Evolutionary conservation across 2,888 invertebrate genomes (phyloP), one percentile per base, ranked within the genome.

Genomic region (Xestia sexstrigata): DNA sequence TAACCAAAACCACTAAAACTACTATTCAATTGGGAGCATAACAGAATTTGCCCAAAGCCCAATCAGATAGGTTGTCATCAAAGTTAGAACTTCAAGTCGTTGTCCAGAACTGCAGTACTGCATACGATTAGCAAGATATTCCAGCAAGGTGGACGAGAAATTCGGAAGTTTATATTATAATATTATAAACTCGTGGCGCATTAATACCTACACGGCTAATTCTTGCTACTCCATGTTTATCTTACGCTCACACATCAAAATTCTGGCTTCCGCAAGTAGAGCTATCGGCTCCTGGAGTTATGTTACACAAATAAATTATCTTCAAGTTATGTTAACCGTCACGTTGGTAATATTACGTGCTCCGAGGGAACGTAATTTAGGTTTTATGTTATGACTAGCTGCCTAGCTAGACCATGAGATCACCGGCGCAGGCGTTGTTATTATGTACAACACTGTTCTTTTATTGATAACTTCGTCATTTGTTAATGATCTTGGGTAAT

Each of bases 321-420:
- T 76, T 42, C 35, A 67, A 81, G 78, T 83, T 80, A 76, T 78
- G 76, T 77, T 75, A 80, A 67, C 63, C 76, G 74, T 55, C 74
- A 74, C 49, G 70, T 79, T 79, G 67, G 67, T 72, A 79, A 81
- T 81, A 81, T 80, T 87, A 85, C 87, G 84, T 79, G 83, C 83
- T 82, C 76, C 30, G 66, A 71, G 74, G 78, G 78, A 87, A 75
- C 85, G 87, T 87, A 76, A 83, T 87, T 87, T 81, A 85, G 82
- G 80, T 83, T 85, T 49, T 75, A 88, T 85, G 78, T 84, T 87
- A 79, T 75, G 76, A 65, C 69, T 80, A 30, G 77, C 49, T 63
- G 63, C 45, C 42, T n/a, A 76, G 78, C 26, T 39, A 62, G 77
- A 60, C 65, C 60, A 70, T 88, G 88, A 87, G 79, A 88, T 88